These are phyloP conservation scores for Podilymbus podiceps DNA, from an alignment of 2,113 vertebrate genomes.

Conservation along the genomic window DNA sequence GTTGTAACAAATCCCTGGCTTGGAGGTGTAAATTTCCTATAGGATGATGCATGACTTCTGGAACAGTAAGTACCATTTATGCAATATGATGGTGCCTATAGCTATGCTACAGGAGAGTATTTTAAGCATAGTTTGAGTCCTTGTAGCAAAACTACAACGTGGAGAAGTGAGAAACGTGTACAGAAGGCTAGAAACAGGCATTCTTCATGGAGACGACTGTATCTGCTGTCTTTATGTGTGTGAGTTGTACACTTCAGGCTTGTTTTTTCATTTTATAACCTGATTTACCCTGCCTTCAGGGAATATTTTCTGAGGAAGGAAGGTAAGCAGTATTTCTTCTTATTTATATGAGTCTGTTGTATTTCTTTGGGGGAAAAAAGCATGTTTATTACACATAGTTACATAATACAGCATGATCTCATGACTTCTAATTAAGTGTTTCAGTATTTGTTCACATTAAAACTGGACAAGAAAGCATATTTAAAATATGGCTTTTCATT, in stretches of 20 bases:
- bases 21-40: neutral
- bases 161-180: neutral
- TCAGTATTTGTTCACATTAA: neutral
- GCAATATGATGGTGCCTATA: neutral
- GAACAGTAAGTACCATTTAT: conserved; percentile 16
- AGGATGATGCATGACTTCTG: neutral
- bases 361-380: neutral
- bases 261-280: conserved; percentile 2
- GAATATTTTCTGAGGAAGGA: neutral
- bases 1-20: neutral
- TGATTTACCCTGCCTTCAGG: neutral
- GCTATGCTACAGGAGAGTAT: neutral
- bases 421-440: neutral
- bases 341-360: neutral
- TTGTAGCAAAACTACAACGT: neutral
- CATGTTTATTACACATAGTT: neutral
- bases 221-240: neutral
- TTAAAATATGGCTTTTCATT: neutral
- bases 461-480: neutral
- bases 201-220: neutral
- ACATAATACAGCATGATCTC: neutral
- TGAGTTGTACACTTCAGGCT: neutral
- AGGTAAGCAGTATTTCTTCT: conserved; percentile 64
- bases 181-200: neutral
- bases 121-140: neutral